Conservation (phyloP, 2,113 vertebrate genomes). For the Capricornis sumatraensis region DNA sequence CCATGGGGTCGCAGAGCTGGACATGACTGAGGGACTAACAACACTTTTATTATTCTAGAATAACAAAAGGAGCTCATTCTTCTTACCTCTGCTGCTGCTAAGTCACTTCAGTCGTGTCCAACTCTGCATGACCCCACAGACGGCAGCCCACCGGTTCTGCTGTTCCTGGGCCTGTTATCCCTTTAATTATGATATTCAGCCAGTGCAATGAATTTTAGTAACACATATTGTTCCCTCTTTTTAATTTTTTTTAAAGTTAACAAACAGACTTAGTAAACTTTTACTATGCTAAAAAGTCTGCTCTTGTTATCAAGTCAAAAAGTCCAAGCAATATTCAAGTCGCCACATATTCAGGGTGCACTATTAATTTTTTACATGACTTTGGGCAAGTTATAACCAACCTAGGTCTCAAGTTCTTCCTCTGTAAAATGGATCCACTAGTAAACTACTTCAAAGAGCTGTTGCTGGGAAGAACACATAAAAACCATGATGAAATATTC, state of each 20-base stretch:
- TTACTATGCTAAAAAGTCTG: neutral
- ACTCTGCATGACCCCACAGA: too few species aligned
- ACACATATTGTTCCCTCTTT: neutral
- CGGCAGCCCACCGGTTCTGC: too few species aligned
- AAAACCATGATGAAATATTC: neutral
- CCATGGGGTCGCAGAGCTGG: neutral
- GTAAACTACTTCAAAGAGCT: neutral
- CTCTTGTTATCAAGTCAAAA: neutral
- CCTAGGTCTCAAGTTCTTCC: neutral
- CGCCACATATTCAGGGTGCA: neutral
- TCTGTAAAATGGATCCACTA: constrained; percentile 1
- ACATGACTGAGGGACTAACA: neutral
- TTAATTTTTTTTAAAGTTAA: neutral
- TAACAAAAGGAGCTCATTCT: neutral
- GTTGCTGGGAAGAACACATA: neutral
- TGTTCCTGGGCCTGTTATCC: too few species aligned
- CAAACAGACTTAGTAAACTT: neutral
- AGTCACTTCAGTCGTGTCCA: too few species aligned
- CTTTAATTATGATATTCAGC: neutral
- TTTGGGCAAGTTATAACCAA: neutral
- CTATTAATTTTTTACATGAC: neutral
- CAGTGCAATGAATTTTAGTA: neutral
- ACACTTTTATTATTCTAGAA: neutral
- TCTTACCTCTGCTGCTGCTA: neutral
- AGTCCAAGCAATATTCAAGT: neutral